These are phyloP conservation scores for Oeneis ivallda DNA, from an alignment of 2,888 invertebrate species.

Conservation along the genomic window DNA sequence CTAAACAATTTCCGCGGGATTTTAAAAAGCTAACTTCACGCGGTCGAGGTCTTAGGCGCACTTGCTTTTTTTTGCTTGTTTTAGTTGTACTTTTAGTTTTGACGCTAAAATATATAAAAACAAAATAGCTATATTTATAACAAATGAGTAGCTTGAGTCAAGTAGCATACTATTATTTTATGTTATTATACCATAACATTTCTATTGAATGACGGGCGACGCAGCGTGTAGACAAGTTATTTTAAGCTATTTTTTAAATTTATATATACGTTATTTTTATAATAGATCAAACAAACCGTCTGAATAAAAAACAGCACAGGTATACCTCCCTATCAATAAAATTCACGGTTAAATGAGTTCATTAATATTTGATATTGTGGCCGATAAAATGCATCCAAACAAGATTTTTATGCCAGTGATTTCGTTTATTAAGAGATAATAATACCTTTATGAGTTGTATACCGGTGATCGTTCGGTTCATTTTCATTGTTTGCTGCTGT, in stretches of 20 bases:
- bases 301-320: conserved; percentile 14
- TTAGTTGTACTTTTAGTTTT: too few relatives aligned
- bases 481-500: conserved; percentile 78
- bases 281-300: neutral
- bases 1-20: too few relatives aligned
- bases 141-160: neutral
- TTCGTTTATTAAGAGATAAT: conserved; percentile 79
- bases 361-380: conserved; percentile 60
- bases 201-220: neutral
- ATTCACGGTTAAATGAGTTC: conserved; percentile 56
- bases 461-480: conserved; percentile 65
- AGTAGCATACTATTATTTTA: neutral
- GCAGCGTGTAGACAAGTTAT: neutral
- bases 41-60: too few relatives aligned
- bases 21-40: too few relatives aligned
- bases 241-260: neutral
- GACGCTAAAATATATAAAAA: too few relatives aligned
- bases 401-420: conserved; percentile 70
- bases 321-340: conserved; percentile 44
- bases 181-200: neutral
- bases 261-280: neutral
- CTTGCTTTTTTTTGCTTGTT: too few relatives aligned
- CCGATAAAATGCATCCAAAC: conserved; percentile 68
- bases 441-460: conserved; percentile 76
- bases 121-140: neutral